Percentiles rank a stretch among this genome's conserved stretches.
Evolutionary conservation across 2,113 vertebrate genomes (phyloP).

Genomic region (Ptilorrhoa leucosticta): DNA sequence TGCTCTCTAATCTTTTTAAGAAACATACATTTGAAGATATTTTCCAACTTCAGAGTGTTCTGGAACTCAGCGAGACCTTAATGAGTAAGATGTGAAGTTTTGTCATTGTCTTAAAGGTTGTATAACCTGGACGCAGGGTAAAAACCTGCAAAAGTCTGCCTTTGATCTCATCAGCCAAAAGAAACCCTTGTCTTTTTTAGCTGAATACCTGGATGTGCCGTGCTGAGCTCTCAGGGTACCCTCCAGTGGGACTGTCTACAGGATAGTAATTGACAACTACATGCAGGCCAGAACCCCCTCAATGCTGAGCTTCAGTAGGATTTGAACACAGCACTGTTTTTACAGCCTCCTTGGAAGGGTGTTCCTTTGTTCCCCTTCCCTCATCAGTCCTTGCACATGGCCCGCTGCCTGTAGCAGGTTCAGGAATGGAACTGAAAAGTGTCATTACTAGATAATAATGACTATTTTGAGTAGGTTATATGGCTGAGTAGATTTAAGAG

Average conservation of each 20-base stretch:
- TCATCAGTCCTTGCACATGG: fast-evolving
- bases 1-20: conserved; percentile 80
- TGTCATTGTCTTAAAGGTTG: neutral
- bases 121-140: neutral
- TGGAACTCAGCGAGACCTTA: neutral
- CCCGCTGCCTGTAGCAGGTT: neutral
- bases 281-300: neutral
- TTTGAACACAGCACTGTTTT: neutral
- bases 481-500: neutral
- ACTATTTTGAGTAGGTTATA: neutral
- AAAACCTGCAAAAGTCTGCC: neutral
- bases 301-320: neutral
- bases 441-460: neutral
- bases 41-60: conserved; percentile 67
- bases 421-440: neutral
- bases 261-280: neutral
- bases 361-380: neutral
- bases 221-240: neutral
- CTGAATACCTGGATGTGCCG: neutral
- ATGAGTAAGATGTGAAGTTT: neutral
- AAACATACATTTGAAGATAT: conserved; percentile 67
- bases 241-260: neutral
- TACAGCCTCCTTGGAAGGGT: neutral
- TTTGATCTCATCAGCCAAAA: neutral
- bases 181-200: neutral